Evolutionary conservation across 2,113 vertebrate genomes (phyloP), one percentile per base, ranked within the genome.

Genomic region (Tenebrosternarchus preto): DNA sequence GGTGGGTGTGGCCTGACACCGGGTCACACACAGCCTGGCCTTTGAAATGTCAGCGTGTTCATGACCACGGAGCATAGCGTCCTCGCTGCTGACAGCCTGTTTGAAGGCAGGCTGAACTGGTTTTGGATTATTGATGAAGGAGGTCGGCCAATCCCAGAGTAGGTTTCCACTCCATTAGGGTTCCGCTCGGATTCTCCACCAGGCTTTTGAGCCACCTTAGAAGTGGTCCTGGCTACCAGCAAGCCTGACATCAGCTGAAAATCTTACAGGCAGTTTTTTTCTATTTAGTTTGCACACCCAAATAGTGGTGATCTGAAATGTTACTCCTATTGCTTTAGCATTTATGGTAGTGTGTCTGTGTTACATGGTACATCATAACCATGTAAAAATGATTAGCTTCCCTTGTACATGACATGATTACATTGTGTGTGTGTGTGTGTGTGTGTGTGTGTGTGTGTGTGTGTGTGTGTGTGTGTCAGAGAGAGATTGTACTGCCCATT

Each of bases 121-220:
- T 50, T 75, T 69, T 80, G 36, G 55, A 83, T 80, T 57, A 83
- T 80, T 83, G 76, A 80, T 83, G 77, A 80, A 43, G 73, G 57
- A 73, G 68, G 36, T 60, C 24, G 27, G 66, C 36, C 66, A 61
- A 22, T 83, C 76, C 75, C 77, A 55, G 9, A 72, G 71, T 29
- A 33, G 31, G 59, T 73, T 70, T 74, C 76, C 71, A 69, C 76
- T 64, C 77, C 64, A 83, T 80, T 80, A 80, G 33, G 70, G 43
- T 80, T 80, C 71, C 59, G 61, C 27, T 68, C 60, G 25, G 66
- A 70, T 53, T 46, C 33, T 64, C 17, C 33, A 11, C 12, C 3
- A 80, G 24, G 29, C 46, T 36, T 53, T 20, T 29, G 57, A 79
- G 55, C 70, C 33, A 27, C 17, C 9, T 46, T 61, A 57, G 53